Evolutionary conservation across 2,113 vertebrate genomes (phyloP).

Genomic region (Odontophorus gujanensis): DNA sequence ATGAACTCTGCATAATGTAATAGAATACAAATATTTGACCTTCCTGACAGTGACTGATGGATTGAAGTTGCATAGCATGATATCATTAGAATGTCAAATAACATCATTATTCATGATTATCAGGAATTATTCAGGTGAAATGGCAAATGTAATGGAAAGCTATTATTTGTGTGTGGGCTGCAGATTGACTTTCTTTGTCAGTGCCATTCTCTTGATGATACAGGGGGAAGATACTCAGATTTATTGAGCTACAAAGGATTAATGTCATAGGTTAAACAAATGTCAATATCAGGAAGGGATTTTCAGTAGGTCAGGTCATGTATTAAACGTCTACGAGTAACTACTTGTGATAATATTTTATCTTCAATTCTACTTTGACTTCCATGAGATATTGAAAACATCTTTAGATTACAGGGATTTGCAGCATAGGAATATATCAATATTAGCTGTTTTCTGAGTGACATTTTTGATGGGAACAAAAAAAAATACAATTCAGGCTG

Average conservation of each 20-base stretch:
- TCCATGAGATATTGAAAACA: not conserved
- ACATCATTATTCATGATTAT: slow-evolving; percentile 91
- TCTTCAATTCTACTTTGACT: not conserved
- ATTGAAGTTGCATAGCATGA: slow-evolving; percentile 79
- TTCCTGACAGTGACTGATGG: slow-evolving; percentile 85
- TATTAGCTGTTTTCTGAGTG: not conserved
- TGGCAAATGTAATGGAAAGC: slow-evolving; percentile 81
- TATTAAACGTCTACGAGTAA: slow-evolving; percentile 20
- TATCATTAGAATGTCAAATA: slow-evolving; percentile 85
- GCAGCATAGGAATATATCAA: not conserved
- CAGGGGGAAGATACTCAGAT: slow-evolving; percentile 65
- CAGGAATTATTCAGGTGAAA: slow-evolving; percentile 84
- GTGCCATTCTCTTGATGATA: slow-evolving; percentile 61
- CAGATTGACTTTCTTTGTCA: slow-evolving; percentile 77
- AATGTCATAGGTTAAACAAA: slow-evolving; percentile 75
- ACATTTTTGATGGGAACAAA: not conserved
- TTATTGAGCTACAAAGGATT: slow-evolving; percentile 74
- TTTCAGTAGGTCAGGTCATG: slow-evolving; percentile 53
- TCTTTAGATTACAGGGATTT: not conserved
- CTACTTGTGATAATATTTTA: not conserved
- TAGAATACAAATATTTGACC: slow-evolving; percentile 85
- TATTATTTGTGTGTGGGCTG: slow-evolving; percentile 76
- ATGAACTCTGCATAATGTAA: slow-evolving; percentile 75
- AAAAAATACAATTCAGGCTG: not conserved
- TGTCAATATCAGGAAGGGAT: slow-evolving; percentile 66